Conservation (phyloP, 2,888 invertebrate genomes). For the Acanthosepion esculentum region DNA sequence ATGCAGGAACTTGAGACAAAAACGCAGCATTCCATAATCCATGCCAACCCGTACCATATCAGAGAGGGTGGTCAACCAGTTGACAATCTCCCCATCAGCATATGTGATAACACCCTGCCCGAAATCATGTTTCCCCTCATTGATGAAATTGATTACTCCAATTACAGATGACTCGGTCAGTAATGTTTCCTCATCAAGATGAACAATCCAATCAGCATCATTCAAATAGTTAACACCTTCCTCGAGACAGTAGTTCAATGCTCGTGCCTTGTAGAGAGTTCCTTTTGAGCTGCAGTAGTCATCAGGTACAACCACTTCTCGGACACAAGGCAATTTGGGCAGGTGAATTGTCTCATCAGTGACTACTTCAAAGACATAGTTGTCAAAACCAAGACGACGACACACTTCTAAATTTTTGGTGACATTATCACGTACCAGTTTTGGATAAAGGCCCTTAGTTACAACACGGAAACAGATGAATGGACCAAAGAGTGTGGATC, state of each 20-base stretch:
- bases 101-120: conserved; percentile 58
- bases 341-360: conserved; percentile 60
- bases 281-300: conserved; percentile 54
- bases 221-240: conserved; percentile 54
- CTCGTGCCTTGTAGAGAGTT: conserved; percentile 58
- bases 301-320: conserved; percentile 56
- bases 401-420: conserved; percentile 61
- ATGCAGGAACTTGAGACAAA: conserved; percentile 54
- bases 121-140: conserved; percentile 54
- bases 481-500: conserved; percentile 55
- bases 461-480: conserved; percentile 65
- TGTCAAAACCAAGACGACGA: conserved; percentile 59
- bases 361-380: conserved; percentile 64
- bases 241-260: conserved; percentile 57
- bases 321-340: conserved; percentile 54
- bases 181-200: conserved; percentile 58
- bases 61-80: conserved; percentile 57
- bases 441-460: conserved; percentile 60
- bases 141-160: conserved; percentile 57
- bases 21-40: conserved; percentile 57
- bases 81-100: conserved; percentile 57
- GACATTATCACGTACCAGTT: conserved; percentile 61
- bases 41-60: conserved; percentile 58
- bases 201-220: conserved; percentile 57
- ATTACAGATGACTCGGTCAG: conserved; percentile 55